Evolutionary conservation across 2,113 vertebrate species (phyloP), one percentile per base, ranked within the genome.

Genomic region (Ammospiza nelsoni): DNA sequence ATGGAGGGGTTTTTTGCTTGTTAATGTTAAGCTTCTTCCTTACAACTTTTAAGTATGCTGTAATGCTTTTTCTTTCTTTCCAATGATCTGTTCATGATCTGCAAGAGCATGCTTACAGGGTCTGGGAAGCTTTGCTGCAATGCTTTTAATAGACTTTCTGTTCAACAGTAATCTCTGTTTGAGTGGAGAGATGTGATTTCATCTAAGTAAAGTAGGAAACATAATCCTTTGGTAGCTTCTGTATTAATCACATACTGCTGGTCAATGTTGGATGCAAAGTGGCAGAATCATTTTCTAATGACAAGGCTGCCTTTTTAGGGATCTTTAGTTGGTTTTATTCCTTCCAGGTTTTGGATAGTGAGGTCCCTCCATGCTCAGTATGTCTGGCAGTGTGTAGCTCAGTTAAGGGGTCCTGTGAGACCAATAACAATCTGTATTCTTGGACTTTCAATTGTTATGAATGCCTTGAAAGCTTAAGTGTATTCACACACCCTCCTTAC

Each of bases 1-100:
- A n/a, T 44, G 2, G 5, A 3, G 1, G 2, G 0, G 0, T 20
- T 23, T 63, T 63, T 39, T 22, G 2, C 10, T 16, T 63, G 15
- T 52, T 84, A 84, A 12, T 59, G 46, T 35, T 82, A 49, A 51
- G 6, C 41, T 48, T 49, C 25, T 86, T 84, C 12, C 29, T 72
- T 84, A 25, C 4, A 7, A 33, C 29, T 78, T 61, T 11, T 52
- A 31, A 49, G 24, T 49, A 48, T 57, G 7, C 31, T 54, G 15
- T 31, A 44, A 4, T 75, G 31, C 31, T 49, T 89, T 85, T 62
- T 73, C 13, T 79, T 80, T 73, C 17, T 92, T 86, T 48, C n/a
- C n/a, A 35, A 52, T 21, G 27, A 43, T 89, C 54, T 89, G 11
- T 22, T 79, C 28, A 10, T 52, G 48, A 55, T 55, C 52, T 87